Evolutionary conservation across 2,888 invertebrate genomes (phyloP).

Genomic region (Hyalella azteca): DNA sequence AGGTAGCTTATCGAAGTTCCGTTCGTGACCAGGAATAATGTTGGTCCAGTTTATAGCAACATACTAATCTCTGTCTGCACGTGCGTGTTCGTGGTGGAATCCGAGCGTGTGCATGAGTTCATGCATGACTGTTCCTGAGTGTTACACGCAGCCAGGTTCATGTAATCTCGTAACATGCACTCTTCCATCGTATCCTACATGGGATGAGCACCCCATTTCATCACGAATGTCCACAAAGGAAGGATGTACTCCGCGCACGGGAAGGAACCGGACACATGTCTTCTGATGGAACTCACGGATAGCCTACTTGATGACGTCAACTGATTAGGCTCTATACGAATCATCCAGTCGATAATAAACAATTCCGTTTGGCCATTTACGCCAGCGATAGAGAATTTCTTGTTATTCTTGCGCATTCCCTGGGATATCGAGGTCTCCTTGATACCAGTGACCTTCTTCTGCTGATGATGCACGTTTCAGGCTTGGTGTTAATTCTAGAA

Average conservation of each 20-base stretch:
- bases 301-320: slow-evolving; percentile 23
- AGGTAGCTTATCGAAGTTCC: slow-evolving; percentile 38
- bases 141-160: slow-evolving; percentile 36
- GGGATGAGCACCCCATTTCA: slow-evolving; percentile 39
- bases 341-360: slow-evolving; percentile 40
- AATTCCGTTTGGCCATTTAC: slow-evolving; percentile 39
- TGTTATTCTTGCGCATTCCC: not conserved
- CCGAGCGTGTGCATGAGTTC: slow-evolving; percentile 43
- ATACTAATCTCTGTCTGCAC: slow-evolving; percentile 38
- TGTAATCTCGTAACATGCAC: slow-evolving; percentile 37
- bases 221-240: slow-evolving; percentile 35
- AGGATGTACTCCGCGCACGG: not conserved
- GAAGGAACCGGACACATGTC: slow-evolving; percentile 39
- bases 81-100: slow-evolving; percentile 41
- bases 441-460: slow-evolving; percentile 40
- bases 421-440: slow-evolving; percentile 27
- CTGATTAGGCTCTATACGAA: slow-evolving; percentile 7
- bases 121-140: slow-evolving; percentile 39
- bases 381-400: slow-evolving; percentile 26
- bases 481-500: no score
- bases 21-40: slow-evolving; percentile 38
- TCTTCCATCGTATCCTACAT: slow-evolving; percentile 40
- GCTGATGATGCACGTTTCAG: not conserved
- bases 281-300: slow-evolving; percentile 35
- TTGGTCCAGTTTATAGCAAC: slow-evolving; percentile 38